Evolutionary conservation across 2,888 invertebrate species (phyloP).

Genomic region (Odontothrips loti): DNA sequence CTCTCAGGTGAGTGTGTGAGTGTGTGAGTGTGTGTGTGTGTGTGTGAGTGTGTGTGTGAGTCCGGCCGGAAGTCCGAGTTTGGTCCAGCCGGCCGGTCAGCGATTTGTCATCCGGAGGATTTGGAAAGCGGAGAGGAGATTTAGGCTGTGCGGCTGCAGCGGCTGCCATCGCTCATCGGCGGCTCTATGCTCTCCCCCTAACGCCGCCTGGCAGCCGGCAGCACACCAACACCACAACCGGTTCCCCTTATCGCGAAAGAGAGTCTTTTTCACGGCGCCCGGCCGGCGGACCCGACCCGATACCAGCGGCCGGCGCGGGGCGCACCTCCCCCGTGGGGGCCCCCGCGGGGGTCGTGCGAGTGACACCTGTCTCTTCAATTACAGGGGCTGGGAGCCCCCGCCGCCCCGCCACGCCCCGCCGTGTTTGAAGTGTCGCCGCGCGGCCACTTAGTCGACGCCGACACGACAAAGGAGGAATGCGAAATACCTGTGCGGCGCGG

Average conservation of each 20-base stretch:
- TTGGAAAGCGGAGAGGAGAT: too few species aligned
- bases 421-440: conserved; percentile 34
- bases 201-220: too few species aligned
- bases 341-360: not conserved
- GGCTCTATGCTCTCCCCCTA: too few species aligned
- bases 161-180: too few species aligned
- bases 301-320: not conserved
- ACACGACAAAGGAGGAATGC: not conserved
- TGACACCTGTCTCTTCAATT: conserved; percentile 53
- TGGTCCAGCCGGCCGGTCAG: too few species aligned
- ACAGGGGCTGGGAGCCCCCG: conserved; percentile 42
- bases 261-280: too few species aligned
- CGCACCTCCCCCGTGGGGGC: too few species aligned
- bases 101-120: too few species aligned
- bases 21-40: too few species aligned
- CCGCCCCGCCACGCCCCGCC: conserved; percentile 50
- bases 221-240: too few species aligned
- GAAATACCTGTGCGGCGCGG: not conserved
- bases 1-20: conserved; percentile 63
- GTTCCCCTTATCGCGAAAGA: too few species aligned
- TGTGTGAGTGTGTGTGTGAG: not conserved
- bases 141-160: too few species aligned
- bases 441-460: not conserved
- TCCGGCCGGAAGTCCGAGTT: not conserved
- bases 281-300: not conserved